Evolutionary conservation across 2,888 invertebrate genomes (phyloP), one percentile per base, ranked within the genome.

Genomic region (Lypha dubia): DNA sequence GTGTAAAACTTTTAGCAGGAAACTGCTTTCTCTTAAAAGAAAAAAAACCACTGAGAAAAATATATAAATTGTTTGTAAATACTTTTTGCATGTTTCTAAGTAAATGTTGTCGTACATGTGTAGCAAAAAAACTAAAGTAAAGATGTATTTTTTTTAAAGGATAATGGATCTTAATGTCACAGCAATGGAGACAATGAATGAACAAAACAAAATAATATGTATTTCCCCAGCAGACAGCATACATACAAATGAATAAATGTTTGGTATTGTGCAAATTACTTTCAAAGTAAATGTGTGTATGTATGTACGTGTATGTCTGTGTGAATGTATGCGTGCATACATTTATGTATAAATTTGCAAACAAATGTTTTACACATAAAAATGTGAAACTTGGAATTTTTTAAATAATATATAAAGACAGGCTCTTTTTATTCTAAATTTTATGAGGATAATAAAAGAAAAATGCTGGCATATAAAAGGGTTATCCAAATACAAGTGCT

Each of bases 361-460:
- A 11, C 49, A 20, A 49, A 49, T 49, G 49, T 49, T 49, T 49
- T 28, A 28, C n/a, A n/a, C 56, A 56, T 24, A 53, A 24, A 53
- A 28, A n/a, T n/a, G 24, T 0, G n/a, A 0, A n/a, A 32, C 28
- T 56, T 28, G 3, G 15, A n/a, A 6, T 56, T 49, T 49, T n/a
- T 11, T 6, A 20, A 9, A 20, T 11, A 49, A 49, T n/a, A 49
- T 8, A 20, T 17, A 20, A 20, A 49, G 11, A 3, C 11, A 28
- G 28, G 28, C 28, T 28, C 5, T 9, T 49, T 49, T 49, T 49
- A n/a, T n/a, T n/a, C n/a, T 49, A 46, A 8, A 20, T 1, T 9
- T 17, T 46, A 8, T 46, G 20, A 9, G 20, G 8, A 46, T 9
- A 46, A 7, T 13, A 13, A 41, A 41, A 41, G 7, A 44, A 44